Percentiles rank a stretch among this genome's conserved stretches.
Evolutionary conservation across 2,113 vertebrate species (phyloP).

Genomic region (Cinclus cinclus): DNA sequence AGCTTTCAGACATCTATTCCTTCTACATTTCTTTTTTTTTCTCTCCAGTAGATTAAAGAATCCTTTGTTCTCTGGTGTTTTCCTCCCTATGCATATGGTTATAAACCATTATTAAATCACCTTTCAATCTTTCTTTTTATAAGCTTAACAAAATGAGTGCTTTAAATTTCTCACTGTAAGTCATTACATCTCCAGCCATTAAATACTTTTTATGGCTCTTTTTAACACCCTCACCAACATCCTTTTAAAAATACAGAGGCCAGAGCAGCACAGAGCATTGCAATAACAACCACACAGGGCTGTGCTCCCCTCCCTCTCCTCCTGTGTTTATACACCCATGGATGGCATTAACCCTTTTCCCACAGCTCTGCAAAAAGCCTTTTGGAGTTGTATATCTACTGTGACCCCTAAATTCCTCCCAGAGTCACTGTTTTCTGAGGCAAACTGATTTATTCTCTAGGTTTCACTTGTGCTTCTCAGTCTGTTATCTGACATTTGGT

Average conservation of each 20-base stretch:
- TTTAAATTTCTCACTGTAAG: slow-evolving; percentile 42
- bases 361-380: not conserved
- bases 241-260: not conserved
- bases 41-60: not conserved
- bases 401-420: slow-evolving; percentile 13
- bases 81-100: not conserved
- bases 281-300: not conserved
- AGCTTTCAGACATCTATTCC: not conserved
- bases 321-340: not conserved
- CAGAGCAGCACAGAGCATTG: not conserved
- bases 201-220: slow-evolving; percentile 44
- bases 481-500: not conserved
- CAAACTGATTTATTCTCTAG: not conserved
- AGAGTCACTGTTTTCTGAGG: not conserved
- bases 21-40: not conserved
- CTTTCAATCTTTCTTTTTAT: slow-evolving; percentile 48
- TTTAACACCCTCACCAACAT: not conserved
- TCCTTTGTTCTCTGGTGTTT: slow-evolving; percentile 29
- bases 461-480: not conserved
- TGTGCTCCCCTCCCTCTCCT: not conserved
- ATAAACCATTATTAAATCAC: slow-evolving; percentile 47
- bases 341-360: slow-evolving; percentile 4
- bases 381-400: not conserved
- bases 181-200: slow-evolving; percentile 22
- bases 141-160: slow-evolving; percentile 31